phyloP scores from a whole-genome alignment of 2,888 invertebrate species.

The Dolomedes plantarius region DNA sequence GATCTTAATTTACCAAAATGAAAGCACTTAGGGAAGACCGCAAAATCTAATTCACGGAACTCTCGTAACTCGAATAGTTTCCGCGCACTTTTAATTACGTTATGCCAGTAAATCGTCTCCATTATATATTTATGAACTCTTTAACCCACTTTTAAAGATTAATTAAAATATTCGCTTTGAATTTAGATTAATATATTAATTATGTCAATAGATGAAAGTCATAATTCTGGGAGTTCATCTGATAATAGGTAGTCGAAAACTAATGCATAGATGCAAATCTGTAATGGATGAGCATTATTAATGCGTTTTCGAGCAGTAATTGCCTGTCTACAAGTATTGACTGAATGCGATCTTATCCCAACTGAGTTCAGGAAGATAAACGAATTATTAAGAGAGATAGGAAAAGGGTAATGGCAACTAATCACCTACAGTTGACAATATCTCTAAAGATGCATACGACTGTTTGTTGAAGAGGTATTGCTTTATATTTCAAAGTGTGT shows the following conservation, averaged over 20 bases:
- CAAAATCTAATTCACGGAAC: too few relatives aligned
- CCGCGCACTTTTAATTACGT: too few relatives aligned
- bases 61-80: too few relatives aligned
- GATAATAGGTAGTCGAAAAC: constrained; percentile 29
- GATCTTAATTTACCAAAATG: too few relatives aligned
- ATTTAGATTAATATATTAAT: background rate
- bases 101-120: background rate
- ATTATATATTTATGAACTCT: background rate
- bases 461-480: too few relatives aligned
- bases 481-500: too few relatives aligned
- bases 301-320: background rate
- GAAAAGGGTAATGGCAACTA: too few relatives aligned
- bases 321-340: background rate
- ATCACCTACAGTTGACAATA: too few relatives aligned
- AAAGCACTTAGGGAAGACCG: too few relatives aligned
- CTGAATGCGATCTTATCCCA: background rate
- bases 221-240: background rate
- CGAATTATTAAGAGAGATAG: background rate
- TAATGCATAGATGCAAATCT: constrained; percentile 45
- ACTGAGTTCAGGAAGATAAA: background rate
- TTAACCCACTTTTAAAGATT: background rate
- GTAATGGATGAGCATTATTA: constrained; percentile 34
- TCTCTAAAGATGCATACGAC: too few relatives aligned
- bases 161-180: background rate
- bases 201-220: background rate